A percentile compares a stretch with the other conserved stretches of the same genome.
Conservation (phyloP, 2,113 vertebrate genomes). For the Brachionichthys hirsutus region DNA sequence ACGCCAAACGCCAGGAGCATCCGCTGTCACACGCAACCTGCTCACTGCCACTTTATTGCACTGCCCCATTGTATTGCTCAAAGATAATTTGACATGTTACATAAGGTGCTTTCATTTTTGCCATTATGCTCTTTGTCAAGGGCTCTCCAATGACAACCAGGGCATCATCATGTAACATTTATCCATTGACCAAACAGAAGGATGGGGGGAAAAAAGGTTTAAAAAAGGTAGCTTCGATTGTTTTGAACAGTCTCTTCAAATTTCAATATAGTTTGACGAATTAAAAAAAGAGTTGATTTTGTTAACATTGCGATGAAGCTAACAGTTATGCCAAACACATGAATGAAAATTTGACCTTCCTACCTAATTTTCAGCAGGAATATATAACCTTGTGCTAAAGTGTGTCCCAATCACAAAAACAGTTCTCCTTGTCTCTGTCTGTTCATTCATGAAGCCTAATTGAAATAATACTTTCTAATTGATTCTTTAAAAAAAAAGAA, state of each 20-base stretch:
- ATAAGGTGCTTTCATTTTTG: slow-evolving; percentile 45
- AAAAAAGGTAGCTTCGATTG: not conserved
- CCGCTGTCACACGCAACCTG: slow-evolving; percentile 25
- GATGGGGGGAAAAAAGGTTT: not conserved
- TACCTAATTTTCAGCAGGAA: no score
- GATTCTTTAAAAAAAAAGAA: no score
- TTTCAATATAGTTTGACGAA: not conserved
- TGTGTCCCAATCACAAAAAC: no score
- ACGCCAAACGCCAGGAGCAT: slow-evolving; percentile 31
- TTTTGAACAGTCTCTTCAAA: not conserved
- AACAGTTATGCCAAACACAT: no score
- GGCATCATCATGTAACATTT: slow-evolving; percentile 7
- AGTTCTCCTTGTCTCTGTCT: no score
- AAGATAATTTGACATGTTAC: slow-evolving; percentile 53
- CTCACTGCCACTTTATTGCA: slow-evolving; percentile 24
- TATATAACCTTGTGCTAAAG: no score
- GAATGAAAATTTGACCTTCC: no score
- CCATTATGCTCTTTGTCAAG: slow-evolving; percentile 19
- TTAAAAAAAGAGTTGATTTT: no score
- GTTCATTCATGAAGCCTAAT: no score
- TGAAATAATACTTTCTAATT: no score
- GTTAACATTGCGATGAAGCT: no score
- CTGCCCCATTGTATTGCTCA: slow-evolving; percentile 38
- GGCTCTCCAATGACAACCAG: slow-evolving; percentile 34
- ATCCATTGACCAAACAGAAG: not conserved